phyloP scores from a whole-genome alignment of 2,113 vertebrate genomes.

The Lophius piscatorius region DNA sequence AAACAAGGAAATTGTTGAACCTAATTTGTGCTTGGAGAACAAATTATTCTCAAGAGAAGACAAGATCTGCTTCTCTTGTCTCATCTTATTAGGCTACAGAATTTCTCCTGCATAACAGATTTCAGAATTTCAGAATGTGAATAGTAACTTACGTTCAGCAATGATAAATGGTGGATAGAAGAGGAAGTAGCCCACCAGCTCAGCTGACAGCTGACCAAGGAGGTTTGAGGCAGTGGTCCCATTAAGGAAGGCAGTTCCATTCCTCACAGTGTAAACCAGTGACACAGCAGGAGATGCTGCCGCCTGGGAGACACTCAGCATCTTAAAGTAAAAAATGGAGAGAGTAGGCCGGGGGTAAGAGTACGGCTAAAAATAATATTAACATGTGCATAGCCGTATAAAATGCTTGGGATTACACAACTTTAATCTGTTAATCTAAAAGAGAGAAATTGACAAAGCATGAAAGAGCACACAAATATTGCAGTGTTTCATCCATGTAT shows the following conservation, averaged over 20 bases:
- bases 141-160: slow-evolving; percentile 91
- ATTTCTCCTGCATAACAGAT: slow-evolving; percentile 10
- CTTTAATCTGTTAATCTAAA: slow-evolving; percentile 9
- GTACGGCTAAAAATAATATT: neutral
- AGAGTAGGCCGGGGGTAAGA: slow-evolving; percentile 28
- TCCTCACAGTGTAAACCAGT: slow-evolving; percentile 91
- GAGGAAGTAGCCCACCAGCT: slow-evolving; percentile 97
- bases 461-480: slow-evolving; percentile 32
- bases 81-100: slow-evolving; percentile 17
- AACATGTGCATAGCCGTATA: neutral
- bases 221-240: slow-evolving; percentile 92
- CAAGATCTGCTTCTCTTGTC: slow-evolving; percentile 8
- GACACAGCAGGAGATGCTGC: slow-evolving; percentile 88
- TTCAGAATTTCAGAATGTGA: slow-evolving; percentile 27
- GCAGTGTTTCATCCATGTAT: slow-evolving; percentile 27
- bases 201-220: slow-evolving; percentile 93
- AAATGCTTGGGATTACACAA: slow-evolving; percentile 7
- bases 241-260: slow-evolving; percentile 88
- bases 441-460: slow-evolving; percentile 14
- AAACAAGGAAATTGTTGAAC: slow-evolving; percentile 6
- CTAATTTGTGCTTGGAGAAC: slow-evolving; percentile 21
- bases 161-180: slow-evolving; percentile 94
- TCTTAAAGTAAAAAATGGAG: slow-evolving; percentile 77
- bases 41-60: slow-evolving; percentile 21
- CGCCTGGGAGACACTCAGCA: slow-evolving; percentile 86